Evolutionary conservation across 2,888 invertebrate genomes (phyloP).

Genomic region (Trichopoda pennipes): DNA sequence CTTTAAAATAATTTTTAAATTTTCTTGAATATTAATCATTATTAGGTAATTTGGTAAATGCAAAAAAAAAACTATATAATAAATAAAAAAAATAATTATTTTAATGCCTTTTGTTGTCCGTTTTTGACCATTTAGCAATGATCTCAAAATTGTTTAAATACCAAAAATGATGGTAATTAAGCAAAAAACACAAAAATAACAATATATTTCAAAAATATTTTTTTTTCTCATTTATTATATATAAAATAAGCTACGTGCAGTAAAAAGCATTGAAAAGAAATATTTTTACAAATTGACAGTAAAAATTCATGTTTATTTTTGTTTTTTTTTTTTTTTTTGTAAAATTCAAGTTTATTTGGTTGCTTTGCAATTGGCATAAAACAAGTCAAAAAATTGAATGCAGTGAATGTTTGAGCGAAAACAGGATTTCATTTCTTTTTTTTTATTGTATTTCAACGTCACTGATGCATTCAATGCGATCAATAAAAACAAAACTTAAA

Average conservation of each 20-base stretch:
- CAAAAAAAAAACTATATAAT: no score
- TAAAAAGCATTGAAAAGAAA: background rate
- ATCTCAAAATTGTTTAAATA: constrained; percentile 22
- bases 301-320: constrained; percentile 8
- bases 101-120: constrained; percentile 17
- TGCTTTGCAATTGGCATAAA: constrained; percentile 18
- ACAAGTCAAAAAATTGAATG: constrained; percentile 16
- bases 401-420: constrained; percentile 2
- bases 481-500: background rate
- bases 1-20: constrained; percentile 4
- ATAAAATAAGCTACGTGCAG: background rate
- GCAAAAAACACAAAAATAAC: constrained; percentile 6
- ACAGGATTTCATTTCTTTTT: constrained; percentile 34
- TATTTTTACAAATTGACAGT: constrained; percentile 23
- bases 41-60: constrained; percentile 52
- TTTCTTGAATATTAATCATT: constrained; percentile 36
- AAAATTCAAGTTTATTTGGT: constrained; percentile 62
- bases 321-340: constrained; percentile 12
- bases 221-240: background rate
- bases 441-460: background rate
- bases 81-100: constrained; percentile 31
- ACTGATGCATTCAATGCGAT: constrained; percentile 15
- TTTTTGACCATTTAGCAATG: constrained; percentile 40
- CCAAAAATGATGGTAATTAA: constrained; percentile 34
- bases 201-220: background rate